phyloP scores from a whole-genome alignment of 2,113 vertebrate species.

The Myocastor coypus region DNA sequence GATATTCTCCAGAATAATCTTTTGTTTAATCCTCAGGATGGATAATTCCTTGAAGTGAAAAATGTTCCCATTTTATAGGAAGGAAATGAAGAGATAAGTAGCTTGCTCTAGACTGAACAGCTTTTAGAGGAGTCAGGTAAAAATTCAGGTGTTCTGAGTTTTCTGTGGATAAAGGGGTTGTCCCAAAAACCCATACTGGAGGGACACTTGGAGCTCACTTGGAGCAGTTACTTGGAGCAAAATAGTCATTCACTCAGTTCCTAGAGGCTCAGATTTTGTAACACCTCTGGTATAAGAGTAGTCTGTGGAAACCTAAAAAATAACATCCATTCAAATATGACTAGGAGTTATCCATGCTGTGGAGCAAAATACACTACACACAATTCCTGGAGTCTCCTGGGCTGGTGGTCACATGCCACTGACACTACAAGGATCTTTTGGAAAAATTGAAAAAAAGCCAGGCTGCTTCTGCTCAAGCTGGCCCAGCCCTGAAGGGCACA shows the following conservation, averaged over 20 bases:
- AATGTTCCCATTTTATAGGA: conserved; percentile 29
- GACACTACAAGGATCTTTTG: background rate
- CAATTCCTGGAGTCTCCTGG: background rate
- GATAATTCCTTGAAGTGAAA: conserved; percentile 37
- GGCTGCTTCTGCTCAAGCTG: background rate
- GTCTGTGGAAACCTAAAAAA: background rate
- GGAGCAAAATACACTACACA: background rate
- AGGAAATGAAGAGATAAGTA: conserved; percentile 29
- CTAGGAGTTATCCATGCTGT: background rate
- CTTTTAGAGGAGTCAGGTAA: background rate
- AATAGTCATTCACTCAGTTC: background rate
- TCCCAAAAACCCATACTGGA: background rate
- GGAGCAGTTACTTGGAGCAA: background rate
- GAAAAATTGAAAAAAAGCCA: conserved; percentile 29
- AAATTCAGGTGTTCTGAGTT: conserved; percentile 9
- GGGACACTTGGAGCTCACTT: background rate
- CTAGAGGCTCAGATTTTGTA: background rate
- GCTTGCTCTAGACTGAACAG: conserved; percentile 7
- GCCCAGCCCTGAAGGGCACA: background rate
- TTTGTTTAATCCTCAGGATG: conserved; percentile 44
- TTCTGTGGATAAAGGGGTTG: background rate
- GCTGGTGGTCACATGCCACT: background rate
- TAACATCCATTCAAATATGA: background rate
- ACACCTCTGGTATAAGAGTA: background rate
- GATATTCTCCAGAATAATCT: conserved; percentile 30